These are phyloP conservation scores for Dipodomys spectabilis DNA, from an alignment of 2,113 vertebrate genomes.

Conservation along the genomic window DNA sequence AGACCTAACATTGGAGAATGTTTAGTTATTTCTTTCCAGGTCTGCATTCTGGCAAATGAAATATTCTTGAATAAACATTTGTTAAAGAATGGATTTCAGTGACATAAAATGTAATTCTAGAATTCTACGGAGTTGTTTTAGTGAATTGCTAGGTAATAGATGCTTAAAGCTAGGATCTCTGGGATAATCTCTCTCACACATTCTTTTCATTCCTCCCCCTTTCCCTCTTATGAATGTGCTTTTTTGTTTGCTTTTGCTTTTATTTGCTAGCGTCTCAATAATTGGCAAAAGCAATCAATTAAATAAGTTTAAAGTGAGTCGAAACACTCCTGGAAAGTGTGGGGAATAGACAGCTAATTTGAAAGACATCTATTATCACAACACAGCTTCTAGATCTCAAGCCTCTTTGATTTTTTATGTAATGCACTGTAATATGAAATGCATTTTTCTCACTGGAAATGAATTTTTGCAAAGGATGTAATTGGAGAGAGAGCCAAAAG, in stretches of 20 bases:
- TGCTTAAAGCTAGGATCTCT: neutral
- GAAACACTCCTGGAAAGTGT: neutral
- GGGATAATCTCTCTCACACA: neutral
- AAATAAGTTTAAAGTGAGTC: slow-evolving; percentile 12
- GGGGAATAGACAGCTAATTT: neutral
- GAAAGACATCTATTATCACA: slow-evolving; percentile 6
- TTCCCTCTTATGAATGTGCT: neutral
- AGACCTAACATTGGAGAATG: neutral
- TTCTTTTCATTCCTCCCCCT: neutral
- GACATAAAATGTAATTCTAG: neutral
- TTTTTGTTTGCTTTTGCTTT: neutral
- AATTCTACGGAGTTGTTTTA: neutral
- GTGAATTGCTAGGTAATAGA: neutral
- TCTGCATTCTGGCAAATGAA: neutral
- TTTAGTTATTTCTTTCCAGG: neutral
- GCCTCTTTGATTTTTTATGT: neutral
- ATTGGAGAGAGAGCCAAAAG: neutral
- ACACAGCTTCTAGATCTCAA: neutral
- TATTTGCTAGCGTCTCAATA: neutral
- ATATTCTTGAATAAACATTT: neutral
- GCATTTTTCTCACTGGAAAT: neutral
- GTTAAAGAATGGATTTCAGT: neutral
- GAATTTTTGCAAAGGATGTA: neutral
- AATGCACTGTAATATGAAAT: slow-evolving; percentile 25
- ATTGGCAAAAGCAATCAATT: neutral